Conservation (phyloP, 2,113 vertebrate genomes). For the Microtus ochrogaster region DNA sequence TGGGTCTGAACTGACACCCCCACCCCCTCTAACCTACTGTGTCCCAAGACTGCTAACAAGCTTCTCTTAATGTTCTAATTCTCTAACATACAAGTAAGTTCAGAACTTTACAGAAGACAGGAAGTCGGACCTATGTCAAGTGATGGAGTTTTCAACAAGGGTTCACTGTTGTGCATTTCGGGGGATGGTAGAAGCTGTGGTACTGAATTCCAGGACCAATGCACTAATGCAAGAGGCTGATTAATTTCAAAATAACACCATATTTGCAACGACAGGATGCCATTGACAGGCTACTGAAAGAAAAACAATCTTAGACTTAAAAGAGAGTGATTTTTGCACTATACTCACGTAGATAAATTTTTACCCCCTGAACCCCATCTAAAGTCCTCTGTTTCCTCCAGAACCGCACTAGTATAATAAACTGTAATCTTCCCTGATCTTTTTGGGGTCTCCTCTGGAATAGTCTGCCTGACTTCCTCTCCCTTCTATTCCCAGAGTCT, state of each 20-base stretch:
- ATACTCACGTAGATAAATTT: not conserved
- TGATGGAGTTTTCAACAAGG: not conserved
- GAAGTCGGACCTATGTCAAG: not conserved
- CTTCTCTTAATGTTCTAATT: not conserved
- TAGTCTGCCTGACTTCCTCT: not conserved
- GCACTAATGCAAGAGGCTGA: not conserved
- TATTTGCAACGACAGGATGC: not conserved
- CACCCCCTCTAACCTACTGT: not conserved
- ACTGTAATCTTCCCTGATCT: not conserved
- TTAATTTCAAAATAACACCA: not conserved
- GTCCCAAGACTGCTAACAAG: not conserved
- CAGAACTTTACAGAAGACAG: not conserved
- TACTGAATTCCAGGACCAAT: not conserved
- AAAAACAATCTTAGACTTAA: not conserved
- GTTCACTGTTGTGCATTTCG: not conserved
- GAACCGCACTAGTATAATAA: not conserved
- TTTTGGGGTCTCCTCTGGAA: not conserved
- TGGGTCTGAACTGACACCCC: not conserved
- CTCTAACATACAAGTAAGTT: not conserved
- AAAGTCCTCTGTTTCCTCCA: fast-evolving
- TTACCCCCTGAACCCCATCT: not conserved
- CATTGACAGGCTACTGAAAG: not conserved
- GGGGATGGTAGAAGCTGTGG: not conserved
- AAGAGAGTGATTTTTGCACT: not conserved
- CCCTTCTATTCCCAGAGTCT: not conserved